A percentile compares a stretch with the other conserved stretches of the same genome.
phyloP scores from a whole-genome alignment of 2,797 vertebrate genomes.

The Clangula hyemalis region DNA sequence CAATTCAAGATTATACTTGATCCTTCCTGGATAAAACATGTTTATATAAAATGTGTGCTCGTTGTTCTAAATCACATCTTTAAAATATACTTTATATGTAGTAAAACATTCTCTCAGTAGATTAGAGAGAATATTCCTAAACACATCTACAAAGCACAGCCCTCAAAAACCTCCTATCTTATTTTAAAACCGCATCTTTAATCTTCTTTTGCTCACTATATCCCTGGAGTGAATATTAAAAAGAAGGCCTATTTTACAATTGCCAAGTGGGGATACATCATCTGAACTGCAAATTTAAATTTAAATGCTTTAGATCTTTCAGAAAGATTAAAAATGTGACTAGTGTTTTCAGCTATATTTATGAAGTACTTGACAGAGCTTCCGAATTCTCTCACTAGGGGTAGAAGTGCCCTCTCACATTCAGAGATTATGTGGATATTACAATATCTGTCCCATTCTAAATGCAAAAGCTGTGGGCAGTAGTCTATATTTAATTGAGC shows the following conservation, averaged over 20 bases:
- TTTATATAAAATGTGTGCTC: constrained; percentile 16
- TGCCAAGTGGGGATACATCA: constrained; percentile 50
- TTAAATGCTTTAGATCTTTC: constrained; percentile 60
- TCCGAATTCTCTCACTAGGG: background rate
- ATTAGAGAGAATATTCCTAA: constrained; percentile 13
- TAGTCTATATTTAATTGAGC: background rate
- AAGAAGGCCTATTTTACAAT: constrained; percentile 53
- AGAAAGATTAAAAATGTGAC: constrained; percentile 11
- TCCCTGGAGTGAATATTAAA: constrained; percentile 48
- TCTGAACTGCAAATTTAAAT: constrained; percentile 60
- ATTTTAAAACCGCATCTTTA: constrained; percentile 55
- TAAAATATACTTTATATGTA: constrained; percentile 26
- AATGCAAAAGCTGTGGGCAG: background rate
- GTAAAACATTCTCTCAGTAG: constrained; percentile 32
- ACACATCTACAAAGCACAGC: constrained; percentile 1
- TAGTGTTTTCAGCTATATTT: constrained; percentile 55
- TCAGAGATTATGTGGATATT: background rate
- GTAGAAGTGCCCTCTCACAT: background rate
- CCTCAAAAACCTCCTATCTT: constrained; percentile 39
- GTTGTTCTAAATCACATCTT: constrained; percentile 38
- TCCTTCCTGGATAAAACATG: constrained; percentile 9
- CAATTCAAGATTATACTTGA: constrained; percentile 18
- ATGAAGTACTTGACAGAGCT: constrained; percentile 1
- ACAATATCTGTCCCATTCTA: background rate
- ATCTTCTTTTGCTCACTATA: constrained; percentile 55